A percentile compares a stretch with the other conserved stretches of the same genome.
Evolutionary conservation across 1,140 invertebrate genomes (phyloP).

Genomic region (Chironomus tepperi): DNA sequence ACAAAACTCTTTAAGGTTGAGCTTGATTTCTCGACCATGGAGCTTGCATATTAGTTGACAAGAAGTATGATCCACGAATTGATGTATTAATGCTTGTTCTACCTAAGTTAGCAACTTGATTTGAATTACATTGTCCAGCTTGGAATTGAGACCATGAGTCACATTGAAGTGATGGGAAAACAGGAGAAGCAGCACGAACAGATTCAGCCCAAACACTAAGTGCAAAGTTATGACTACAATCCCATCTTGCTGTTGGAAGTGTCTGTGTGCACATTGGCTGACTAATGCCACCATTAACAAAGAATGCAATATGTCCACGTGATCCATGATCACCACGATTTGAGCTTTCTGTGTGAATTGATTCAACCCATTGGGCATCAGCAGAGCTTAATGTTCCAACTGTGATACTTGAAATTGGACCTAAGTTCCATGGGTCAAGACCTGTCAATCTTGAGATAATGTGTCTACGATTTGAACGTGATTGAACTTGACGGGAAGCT

Average conservation of each 20-base stretch:
- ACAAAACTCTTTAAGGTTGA: neutral
- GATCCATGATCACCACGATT: neutral
- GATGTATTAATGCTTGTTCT: neutral
- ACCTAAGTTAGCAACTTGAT: neutral
- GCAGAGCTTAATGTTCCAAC: neutral
- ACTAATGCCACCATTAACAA: neutral
- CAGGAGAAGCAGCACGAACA: neutral
- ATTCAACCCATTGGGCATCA: neutral
- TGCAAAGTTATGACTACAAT: neutral
- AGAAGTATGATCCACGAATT: neutral
- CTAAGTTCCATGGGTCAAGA: neutral
- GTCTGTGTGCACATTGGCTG: neutral
- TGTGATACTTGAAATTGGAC: neutral
- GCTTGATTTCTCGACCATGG: neutral
- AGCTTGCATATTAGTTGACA: neutral
- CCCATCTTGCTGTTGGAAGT: neutral
- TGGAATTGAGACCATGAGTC: neutral
- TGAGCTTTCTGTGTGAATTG: too few species aligned
- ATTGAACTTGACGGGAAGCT: neutral
- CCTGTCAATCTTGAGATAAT: neutral
- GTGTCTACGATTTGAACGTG: too few species aligned
- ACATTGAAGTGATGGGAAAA: neutral
- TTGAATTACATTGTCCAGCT: neutral
- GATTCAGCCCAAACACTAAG: neutral
- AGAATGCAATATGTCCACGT: neutral